phyloP scores from a whole-genome alignment of 2,888 invertebrate genomes.

The Epicampocera succincta region DNA sequence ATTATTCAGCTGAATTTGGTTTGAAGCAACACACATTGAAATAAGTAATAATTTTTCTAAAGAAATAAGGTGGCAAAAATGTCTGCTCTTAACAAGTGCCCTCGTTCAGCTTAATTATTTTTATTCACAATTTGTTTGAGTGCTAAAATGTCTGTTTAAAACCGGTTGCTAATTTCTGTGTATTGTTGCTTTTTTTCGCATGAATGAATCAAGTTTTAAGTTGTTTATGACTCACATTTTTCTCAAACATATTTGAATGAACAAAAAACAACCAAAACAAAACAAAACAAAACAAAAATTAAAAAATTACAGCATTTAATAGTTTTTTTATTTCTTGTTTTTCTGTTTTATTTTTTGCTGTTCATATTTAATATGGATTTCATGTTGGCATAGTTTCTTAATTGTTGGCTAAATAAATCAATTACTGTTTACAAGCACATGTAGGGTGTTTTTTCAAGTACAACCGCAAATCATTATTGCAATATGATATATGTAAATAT shows the following conservation, averaged over 20 bases:
- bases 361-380: neutral
- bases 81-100: no score
- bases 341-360: neutral
- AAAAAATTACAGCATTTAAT: neutral
- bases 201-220: slow-evolving; percentile 29
- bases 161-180: slow-evolving; percentile 39
- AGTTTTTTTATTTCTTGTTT: neutral
- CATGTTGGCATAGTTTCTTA: slow-evolving; percentile 29
- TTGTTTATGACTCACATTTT: slow-evolving; percentile 27
- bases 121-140: neutral
- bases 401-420: slow-evolving; percentile 25
- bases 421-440: slow-evolving; percentile 10
- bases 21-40: no score
- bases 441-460: slow-evolving; percentile 24
- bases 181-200: neutral
- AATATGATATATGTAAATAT: neutral
- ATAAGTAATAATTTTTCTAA: no score
- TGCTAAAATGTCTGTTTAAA: slow-evolving; percentile 23
- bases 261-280: no score
- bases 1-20: no score
- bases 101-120: neutral
- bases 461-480: slow-evolving; percentile 20
- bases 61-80: no score
- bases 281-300: no score
- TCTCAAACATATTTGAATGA: neutral